phyloP scores from a whole-genome alignment of 2,113 vertebrate species.

The Casuarius casuarius region DNA sequence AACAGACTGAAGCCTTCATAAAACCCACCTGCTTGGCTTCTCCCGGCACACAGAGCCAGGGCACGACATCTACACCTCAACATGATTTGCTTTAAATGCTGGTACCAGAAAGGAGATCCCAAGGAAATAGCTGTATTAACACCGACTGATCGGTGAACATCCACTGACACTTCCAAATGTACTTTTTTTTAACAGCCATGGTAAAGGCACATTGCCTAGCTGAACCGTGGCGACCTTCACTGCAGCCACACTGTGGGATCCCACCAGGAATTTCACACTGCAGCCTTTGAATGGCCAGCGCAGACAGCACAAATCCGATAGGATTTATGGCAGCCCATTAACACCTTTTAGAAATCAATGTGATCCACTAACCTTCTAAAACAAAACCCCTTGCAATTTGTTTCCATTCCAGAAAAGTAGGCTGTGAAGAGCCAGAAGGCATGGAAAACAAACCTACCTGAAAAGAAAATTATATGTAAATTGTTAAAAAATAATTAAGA shows the following conservation, averaged over 20 bases:
- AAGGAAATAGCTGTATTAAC: neutral
- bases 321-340: neutral
- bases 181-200: neutral
- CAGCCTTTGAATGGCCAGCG: neutral
- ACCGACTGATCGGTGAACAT: neutral
- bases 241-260: neutral
- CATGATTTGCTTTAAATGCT: neutral
- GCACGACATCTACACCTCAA: neutral
- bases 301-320: neutral
- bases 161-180: neutral
- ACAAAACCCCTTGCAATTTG: neutral
- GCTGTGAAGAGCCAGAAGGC: neutral
- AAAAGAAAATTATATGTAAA: neutral
- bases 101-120: neutral
- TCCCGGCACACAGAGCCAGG: neutral
- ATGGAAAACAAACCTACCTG: neutral
- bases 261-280: neutral
- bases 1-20: neutral
- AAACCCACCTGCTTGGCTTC: neutral
- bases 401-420: neutral
- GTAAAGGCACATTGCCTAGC: neutral
- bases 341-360: neutral
- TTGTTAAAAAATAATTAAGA: neutral
- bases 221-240: neutral
- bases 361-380: neutral